Conservation (phyloP, 1,140 invertebrate species). For the Drosophila pallidifrons region DNA sequence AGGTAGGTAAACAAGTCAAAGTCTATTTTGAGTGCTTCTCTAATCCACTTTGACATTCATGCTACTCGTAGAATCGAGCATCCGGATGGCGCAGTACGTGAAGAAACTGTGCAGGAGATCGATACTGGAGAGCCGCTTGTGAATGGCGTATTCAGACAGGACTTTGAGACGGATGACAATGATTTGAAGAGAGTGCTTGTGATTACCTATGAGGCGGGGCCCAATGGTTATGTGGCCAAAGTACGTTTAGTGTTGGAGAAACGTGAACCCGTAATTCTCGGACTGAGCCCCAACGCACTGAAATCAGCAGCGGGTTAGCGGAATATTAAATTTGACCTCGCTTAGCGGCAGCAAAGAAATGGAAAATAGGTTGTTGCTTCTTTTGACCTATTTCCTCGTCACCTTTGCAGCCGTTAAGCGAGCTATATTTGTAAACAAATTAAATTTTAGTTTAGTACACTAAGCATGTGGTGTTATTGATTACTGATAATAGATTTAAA, state of each 20-base stretch:
- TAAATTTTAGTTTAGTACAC: neutral
- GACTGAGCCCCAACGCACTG: neutral
- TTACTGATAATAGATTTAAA: neutral
- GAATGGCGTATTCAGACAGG: constrained; percentile 8
- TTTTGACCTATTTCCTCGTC: neutral
- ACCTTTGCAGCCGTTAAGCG: too few relatives aligned
- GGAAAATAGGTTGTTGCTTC: neutral
- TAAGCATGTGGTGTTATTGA: neutral
- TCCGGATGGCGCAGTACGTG: constrained; percentile 6
- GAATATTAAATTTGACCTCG: neutral
- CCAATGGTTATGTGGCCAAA: constrained; percentile 30
- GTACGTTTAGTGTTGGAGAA: neutral
- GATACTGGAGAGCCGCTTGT: constrained; percentile 12
- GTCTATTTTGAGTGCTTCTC: neutral
- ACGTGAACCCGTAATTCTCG: neutral
- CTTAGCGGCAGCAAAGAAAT: too few relatives aligned
- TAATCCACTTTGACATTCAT: neutral
- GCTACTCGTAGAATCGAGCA: constrained; percentile 14
- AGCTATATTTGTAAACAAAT: neutral
- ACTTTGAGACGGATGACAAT: neutral
- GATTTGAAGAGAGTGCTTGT: neutral
- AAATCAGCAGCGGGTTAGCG: neutral
- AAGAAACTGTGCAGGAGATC: constrained; percentile 21
- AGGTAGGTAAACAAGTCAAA: neutral
- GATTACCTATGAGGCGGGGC: constrained; percentile 26